Evolutionary conservation across 2,113 vertebrate species (phyloP).

Genomic region (Gadus macrocephalus): DNA sequence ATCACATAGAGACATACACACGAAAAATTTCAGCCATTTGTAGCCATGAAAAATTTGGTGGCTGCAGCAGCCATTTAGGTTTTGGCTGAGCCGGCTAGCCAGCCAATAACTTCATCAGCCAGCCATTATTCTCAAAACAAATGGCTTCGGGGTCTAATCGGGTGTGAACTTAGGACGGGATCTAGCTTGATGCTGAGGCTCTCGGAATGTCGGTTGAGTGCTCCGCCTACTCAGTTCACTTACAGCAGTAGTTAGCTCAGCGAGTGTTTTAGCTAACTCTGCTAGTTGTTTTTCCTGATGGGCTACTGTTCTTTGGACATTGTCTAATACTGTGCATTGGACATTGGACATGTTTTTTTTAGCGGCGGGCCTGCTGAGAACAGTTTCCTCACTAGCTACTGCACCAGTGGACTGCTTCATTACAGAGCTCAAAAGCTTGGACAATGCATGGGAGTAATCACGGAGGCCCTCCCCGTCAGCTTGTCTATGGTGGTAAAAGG

Average conservation of each 20-base stretch:
- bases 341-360: background rate
- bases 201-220: background rate
- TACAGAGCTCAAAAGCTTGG: background rate
- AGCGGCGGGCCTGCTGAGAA: background rate
- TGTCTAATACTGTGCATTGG: background rate
- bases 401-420: background rate
- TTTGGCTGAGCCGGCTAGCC: too few species aligned
- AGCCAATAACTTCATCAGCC: too few species aligned
- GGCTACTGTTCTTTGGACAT: background rate
- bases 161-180: background rate
- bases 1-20: too few species aligned
- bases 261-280: background rate
- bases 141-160: too few species aligned
- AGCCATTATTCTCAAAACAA: too few species aligned
- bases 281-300: background rate
- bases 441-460: constrained; percentile 15
- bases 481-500: constrained; percentile 20
- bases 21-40: too few species aligned
- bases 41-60: too few species aligned
- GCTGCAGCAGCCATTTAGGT: too few species aligned
- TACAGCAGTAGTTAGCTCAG: background rate
- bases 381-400: background rate
- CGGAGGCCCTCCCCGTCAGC: constrained; percentile 1
- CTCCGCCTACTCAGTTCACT: background rate
- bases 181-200: background rate